phyloP scores from a whole-genome alignment of 2,888 invertebrate species.

The Drosophila pseudotalamancana region DNA sequence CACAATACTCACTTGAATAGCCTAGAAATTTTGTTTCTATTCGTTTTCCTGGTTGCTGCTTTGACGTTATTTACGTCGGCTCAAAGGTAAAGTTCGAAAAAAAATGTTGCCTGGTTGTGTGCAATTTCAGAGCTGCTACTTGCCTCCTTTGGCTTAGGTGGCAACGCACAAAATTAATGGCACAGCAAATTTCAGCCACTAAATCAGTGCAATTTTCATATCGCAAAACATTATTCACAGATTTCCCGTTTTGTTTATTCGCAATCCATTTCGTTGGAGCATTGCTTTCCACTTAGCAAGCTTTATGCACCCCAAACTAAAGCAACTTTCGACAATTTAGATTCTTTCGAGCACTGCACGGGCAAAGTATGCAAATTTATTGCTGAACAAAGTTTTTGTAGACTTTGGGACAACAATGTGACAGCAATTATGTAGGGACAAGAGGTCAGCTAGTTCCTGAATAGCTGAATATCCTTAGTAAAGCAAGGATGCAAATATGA shows the following conservation, averaged over 20 bases:
- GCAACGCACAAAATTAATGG: constrained; percentile 52
- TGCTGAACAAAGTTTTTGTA: constrained; percentile 63
- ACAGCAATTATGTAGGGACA: constrained; percentile 49
- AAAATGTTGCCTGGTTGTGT: constrained; percentile 5
- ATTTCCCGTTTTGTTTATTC: constrained; percentile 62
- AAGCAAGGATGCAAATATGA: no score
- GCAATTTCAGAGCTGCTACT: background rate
- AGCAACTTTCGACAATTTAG: constrained; percentile 55
- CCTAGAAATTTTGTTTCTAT: no score
- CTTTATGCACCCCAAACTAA: constrained; percentile 41
- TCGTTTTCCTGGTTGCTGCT: background rate
- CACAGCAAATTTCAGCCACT: constrained; percentile 57
- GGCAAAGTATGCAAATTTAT: constrained; percentile 69
- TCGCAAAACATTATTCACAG: constrained; percentile 71
- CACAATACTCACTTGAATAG: no score
- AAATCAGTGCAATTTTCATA: constrained; percentile 75
- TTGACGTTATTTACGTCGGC: constrained; percentile 14
- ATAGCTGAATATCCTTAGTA: no score
- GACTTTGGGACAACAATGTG: constrained; percentile 56
- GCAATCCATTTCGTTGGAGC: constrained; percentile 50
- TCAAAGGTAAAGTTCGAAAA: background rate
- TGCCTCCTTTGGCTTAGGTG: background rate
- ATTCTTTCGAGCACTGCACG: constrained; percentile 34
- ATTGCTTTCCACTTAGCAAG: constrained; percentile 33
- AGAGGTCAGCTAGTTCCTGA: background rate